Percentiles rank a stretch among this genome's conserved stretches.
Conservation (phyloP, 2,888 invertebrate genomes). For the Thymelicus acteon region DNA sequence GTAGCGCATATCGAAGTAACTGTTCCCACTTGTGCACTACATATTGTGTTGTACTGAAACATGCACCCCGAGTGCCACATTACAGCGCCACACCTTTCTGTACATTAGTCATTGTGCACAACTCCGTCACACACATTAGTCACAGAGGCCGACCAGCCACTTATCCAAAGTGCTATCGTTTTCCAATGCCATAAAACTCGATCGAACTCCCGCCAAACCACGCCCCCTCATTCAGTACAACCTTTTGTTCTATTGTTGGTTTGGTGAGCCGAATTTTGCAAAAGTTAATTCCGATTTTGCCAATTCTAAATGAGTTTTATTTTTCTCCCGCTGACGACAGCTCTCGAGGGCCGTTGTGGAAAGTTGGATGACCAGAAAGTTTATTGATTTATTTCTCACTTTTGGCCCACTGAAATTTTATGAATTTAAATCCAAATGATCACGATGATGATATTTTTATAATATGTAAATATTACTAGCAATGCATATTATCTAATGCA, state of each 20-base stretch:
- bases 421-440: too few relatives aligned
- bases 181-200: constrained; percentile 63
- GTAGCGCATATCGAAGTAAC: neutral
- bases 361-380: constrained; percentile 23
- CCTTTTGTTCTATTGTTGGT: constrained; percentile 61
- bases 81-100: neutral
- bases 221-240: constrained; percentile 59
- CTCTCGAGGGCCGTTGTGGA: constrained; percentile 23
- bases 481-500: too few relatives aligned
- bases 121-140: constrained; percentile 26
- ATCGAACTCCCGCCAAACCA: constrained; percentile 50
- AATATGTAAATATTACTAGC: too few relatives aligned
- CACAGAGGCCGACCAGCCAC: constrained; percentile 24
- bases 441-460: too few relatives aligned
- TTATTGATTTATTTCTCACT: constrained; percentile 38
- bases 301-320: constrained; percentile 56
- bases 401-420: too few relatives aligned
- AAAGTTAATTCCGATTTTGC: constrained; percentile 61
- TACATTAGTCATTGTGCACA: constrained; percentile 24
- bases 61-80: neutral
- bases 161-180: constrained; percentile 50
- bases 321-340: constrained; percentile 44
- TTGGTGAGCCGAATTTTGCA: constrained; percentile 45
- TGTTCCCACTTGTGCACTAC: neutral
- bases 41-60: neutral